These are phyloP conservation scores for Tachina fera DNA, from an alignment of 2,888 invertebrate species.

Conservation along the genomic window DNA sequence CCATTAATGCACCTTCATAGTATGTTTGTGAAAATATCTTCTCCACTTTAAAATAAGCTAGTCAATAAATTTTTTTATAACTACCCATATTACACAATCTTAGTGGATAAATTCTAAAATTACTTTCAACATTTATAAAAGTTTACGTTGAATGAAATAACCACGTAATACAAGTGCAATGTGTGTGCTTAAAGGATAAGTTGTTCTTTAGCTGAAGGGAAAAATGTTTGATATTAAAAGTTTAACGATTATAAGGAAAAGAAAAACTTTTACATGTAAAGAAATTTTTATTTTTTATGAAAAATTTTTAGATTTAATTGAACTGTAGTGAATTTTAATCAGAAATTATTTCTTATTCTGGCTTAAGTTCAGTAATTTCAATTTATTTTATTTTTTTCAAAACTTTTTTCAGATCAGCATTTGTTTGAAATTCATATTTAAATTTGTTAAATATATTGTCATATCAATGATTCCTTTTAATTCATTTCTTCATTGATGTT, in stretches of 20 bases:
- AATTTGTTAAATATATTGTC: no score
- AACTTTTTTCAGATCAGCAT: no score
- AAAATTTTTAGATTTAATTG: no score
- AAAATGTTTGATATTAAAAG: constrained; percentile 16
- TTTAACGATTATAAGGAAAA: not conserved
- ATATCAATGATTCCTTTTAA: no score
- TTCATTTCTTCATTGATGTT: no score
- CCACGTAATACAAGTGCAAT: constrained; percentile 67
- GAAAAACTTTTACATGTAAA: not conserved
- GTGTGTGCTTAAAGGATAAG: not conserved
- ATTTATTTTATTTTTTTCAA: no score
- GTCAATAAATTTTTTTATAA: constrained; percentile 7
- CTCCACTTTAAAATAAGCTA: constrained; percentile 5
- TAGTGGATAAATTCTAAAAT: constrained; percentile 49
- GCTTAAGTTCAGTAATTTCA: no score
- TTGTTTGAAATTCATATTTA: no score
- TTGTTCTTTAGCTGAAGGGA: constrained; percentile 5
- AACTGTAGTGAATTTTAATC: no score
- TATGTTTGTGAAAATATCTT: constrained; percentile 19
- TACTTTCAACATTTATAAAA: constrained; percentile 58
- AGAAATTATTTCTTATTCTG: no score
- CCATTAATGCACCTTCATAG: constrained; percentile 20
- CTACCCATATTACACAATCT: constrained; percentile 36
- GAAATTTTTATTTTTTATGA: not conserved
- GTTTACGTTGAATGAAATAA: constrained; percentile 56